Conservation (phyloP, 2,888 invertebrate genomes). For the Dicyrtoma fusca region DNA sequence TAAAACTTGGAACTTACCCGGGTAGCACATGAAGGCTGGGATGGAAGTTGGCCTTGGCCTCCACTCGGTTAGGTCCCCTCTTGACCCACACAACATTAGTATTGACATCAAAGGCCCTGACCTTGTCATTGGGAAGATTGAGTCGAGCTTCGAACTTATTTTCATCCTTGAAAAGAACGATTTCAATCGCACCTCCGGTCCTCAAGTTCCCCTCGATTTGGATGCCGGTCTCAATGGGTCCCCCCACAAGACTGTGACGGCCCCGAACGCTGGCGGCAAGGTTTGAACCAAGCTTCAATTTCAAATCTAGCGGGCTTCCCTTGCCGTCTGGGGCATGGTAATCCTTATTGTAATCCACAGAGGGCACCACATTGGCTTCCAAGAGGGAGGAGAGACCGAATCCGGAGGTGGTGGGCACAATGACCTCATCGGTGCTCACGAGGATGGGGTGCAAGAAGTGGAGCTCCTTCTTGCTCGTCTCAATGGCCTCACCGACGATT, state of each 20-base stretch:
- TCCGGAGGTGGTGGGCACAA: slow-evolving; percentile 83
- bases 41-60: slow-evolving; percentile 8
- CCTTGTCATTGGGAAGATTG: slow-evolving; percentile 76
- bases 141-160: slow-evolving; percentile 75
- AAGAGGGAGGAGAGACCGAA: slow-evolving; percentile 76
- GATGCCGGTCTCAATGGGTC: slow-evolving; percentile 70
- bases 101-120: slow-evolving; percentile 74
- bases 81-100: slow-evolving; percentile 58
- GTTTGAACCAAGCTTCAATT: slow-evolving; percentile 13
- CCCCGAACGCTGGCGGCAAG: slow-evolving; percentile 56
- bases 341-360: slow-evolving; percentile 60
- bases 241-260: slow-evolving; percentile 60
- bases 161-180: slow-evolving; percentile 61
- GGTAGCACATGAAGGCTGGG: slow-evolving; percentile 13
- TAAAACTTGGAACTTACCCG: slow-evolving; percentile 18
- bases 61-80: background rate
- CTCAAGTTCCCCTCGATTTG: slow-evolving; percentile 74
- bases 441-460: slow-evolving; percentile 63
- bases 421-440: slow-evolving; percentile 77
- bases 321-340: slow-evolving; percentile 70
- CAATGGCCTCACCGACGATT: slow-evolving; percentile 59
- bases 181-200: slow-evolving; percentile 67
- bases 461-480: slow-evolving; percentile 40
- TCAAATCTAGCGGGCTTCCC: slow-evolving; percentile 73
- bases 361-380: slow-evolving; percentile 74